Percentiles rank a stretch among this genome's conserved stretches.
These are phyloP conservation scores for Rhodinocichla rosea DNA, from an alignment of 2,113 vertebrate genomes.

Conservation along the genomic window DNA sequence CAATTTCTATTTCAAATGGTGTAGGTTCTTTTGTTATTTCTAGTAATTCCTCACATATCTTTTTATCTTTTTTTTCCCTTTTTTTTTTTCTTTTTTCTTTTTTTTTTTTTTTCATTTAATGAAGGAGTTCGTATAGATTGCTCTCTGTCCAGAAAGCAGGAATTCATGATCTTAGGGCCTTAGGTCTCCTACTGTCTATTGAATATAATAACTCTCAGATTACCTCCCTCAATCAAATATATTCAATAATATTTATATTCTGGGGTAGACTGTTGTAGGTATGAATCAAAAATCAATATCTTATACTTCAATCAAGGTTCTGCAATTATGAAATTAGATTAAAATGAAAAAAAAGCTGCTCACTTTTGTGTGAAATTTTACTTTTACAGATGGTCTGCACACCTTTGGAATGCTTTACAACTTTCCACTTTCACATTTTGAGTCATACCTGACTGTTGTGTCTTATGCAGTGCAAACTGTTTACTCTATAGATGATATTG, in stretches of 20 bases:
- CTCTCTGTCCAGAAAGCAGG: not conserved
- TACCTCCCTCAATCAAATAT: not conserved
- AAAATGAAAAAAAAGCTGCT: not conserved
- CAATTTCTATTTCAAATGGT: not conserved
- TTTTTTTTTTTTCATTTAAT: not conserved
- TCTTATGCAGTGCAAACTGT: not conserved
- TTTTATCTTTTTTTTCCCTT: not conserved
- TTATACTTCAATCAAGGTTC: not conserved
- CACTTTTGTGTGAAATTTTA: not conserved
- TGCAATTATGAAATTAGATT: not conserved
- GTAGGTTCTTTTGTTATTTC: not conserved
- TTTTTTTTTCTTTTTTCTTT: not conserved
- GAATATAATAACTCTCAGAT: not conserved
- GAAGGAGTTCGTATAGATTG: not conserved
- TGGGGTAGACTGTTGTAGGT: not conserved
- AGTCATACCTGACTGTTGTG: not conserved
- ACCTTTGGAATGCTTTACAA: not conserved
- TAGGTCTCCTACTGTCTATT: not conserved
- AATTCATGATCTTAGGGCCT: not conserved
- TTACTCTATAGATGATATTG: not conserved
- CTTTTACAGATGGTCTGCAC: not conserved
- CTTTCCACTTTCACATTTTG: not conserved
- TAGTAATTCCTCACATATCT: not conserved
- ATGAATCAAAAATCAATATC: not conserved
- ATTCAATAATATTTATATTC: not conserved